Percentiles rank a stretch among this genome's conserved stretches.
These are phyloP conservation scores for Morinoia aosen DNA, from an alignment of 2,888 invertebrate genomes.

Conservation along the genomic window DNA sequence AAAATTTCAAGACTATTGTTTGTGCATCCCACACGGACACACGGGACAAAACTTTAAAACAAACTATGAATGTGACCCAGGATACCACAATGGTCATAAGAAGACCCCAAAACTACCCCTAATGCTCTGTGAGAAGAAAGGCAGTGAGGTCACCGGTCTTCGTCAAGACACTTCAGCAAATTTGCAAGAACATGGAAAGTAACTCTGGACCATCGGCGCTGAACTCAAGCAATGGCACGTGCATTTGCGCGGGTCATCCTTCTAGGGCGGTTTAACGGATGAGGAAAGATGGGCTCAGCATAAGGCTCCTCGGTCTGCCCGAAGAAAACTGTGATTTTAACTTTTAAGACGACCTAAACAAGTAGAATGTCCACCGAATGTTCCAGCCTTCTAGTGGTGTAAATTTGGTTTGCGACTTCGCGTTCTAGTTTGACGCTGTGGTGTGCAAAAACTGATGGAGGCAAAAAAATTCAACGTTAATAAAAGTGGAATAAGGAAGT, in stretches of 20 bases:
- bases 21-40: not conserved
- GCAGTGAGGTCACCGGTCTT: not conserved
- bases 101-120: not conserved
- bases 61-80: not conserved
- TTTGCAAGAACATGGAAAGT: constrained; percentile 37
- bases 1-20: too few relatives aligned
- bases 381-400: not conserved
- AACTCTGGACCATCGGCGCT: not conserved
- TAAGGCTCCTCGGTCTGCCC: not conserved
- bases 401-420: not conserved
- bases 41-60: not conserved
- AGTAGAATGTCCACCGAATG: too few relatives aligned
- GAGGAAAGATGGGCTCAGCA: not conserved
- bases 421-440: too few relatives aligned
- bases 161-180: constrained; percentile 27
- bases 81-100: not conserved
- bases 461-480: too few relatives aligned
- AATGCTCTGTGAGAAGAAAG: not conserved
- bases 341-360: not conserved
- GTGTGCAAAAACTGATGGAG: too few relatives aligned
- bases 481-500: too few relatives aligned
- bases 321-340: not conserved
- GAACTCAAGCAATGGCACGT: constrained; percentile 6
- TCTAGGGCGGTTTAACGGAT: not conserved
- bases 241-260: constrained; percentile 5